Evolutionary conservation across 2,113 vertebrate species (phyloP).

Genomic region (Phylloscopus whistleri): DNA sequence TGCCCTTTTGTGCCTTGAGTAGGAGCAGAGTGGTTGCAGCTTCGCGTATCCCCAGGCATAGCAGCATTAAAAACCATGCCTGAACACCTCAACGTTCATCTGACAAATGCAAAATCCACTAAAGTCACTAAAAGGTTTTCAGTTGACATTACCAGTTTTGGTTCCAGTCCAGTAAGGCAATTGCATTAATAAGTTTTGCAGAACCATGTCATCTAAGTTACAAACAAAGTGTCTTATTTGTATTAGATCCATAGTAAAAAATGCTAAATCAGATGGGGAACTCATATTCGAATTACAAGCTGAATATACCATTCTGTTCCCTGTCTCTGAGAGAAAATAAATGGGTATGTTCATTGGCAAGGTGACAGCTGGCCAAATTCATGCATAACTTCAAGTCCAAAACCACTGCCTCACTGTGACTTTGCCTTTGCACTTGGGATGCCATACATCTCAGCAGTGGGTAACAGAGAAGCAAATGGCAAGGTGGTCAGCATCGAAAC

Average conservation of each 20-base stretch:
- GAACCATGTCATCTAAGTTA: not conserved
- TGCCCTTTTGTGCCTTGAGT: not conserved
- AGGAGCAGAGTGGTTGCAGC: not conserved
- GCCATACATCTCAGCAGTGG: not conserved
- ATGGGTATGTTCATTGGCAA: not conserved
- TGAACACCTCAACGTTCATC: not conserved
- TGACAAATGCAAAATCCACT: not conserved
- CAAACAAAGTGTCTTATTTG: not conserved
- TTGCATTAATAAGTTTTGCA: not conserved
- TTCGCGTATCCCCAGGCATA: not conserved
- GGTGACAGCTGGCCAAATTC: not conserved
- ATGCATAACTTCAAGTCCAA: not conserved
- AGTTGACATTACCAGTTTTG: not conserved
- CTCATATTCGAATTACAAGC: not conserved
- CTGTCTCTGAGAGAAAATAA: not conserved
- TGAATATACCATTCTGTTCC: not conserved
- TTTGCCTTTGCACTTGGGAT: not conserved
- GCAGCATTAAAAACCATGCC: not conserved
- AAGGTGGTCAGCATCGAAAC: not conserved
- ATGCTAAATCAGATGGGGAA: not conserved
- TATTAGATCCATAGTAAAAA: not conserved
- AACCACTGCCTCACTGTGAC: not conserved
- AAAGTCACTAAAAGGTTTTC: not conserved
- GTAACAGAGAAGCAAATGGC: not conserved
- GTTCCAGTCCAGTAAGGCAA: not conserved